Conservation (phyloP, 1,140 invertebrate species). For the Ctenoplectra terminalis region DNA sequence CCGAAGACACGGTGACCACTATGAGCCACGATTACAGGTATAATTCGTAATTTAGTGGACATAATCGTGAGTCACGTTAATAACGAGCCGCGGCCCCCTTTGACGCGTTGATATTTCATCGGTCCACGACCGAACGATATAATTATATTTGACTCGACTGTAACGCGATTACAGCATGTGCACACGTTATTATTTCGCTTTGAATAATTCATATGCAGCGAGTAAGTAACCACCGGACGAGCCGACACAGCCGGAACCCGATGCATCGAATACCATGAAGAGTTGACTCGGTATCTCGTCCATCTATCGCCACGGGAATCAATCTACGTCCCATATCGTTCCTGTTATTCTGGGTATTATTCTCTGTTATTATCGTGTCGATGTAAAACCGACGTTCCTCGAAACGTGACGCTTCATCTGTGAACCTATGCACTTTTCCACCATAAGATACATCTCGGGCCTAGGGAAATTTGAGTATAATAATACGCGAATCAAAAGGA, state of each 20-base stretch:
- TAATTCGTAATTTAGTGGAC: slow-evolving; percentile 57
- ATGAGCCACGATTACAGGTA: slow-evolving; percentile 35
- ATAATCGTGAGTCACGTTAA: slow-evolving; percentile 43
- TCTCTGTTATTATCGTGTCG: slow-evolving; percentile 38
- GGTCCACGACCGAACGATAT: slow-evolving; percentile 34
- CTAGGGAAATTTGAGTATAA: too few species aligned
- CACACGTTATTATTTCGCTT: slow-evolving; percentile 66
- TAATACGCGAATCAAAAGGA: neutral
- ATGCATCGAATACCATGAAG: slow-evolving; percentile 22
- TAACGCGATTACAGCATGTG: slow-evolving; percentile 67
- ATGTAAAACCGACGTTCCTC: neutral
- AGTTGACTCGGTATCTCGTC: slow-evolving; percentile 44
- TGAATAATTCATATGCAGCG: slow-evolving; percentile 67
- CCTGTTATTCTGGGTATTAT: slow-evolving; percentile 54
- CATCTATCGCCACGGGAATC: slow-evolving; percentile 63
- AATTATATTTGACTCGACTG: slow-evolving; percentile 70
- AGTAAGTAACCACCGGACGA: slow-evolving; percentile 17
- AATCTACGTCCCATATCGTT: slow-evolving; percentile 52
- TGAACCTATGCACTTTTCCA: too few species aligned
- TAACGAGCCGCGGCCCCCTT: slow-evolving; percentile 44
- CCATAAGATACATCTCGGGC: too few species aligned
- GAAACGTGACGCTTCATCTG: too few species aligned
- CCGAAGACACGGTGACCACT: neutral
- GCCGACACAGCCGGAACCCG: slow-evolving; percentile 36
- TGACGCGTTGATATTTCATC: slow-evolving; percentile 60